phyloP scores from a whole-genome alignment of 2,113 vertebrate species.

The Cinclus mexicanus region DNA sequence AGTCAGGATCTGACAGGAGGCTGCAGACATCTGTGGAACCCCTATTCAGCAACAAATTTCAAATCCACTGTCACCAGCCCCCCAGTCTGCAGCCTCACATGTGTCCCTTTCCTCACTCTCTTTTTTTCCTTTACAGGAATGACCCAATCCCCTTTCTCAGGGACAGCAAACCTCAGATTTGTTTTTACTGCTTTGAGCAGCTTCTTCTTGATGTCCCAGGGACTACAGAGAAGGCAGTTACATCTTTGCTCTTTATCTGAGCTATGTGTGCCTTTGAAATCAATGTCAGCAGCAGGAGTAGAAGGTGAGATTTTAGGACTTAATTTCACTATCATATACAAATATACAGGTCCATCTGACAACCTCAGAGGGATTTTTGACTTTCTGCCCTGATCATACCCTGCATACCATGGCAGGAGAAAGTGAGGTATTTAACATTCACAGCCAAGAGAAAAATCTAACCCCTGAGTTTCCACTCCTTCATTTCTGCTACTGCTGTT shows the following conservation, averaged over 20 bases:
- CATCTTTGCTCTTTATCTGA: not conserved
- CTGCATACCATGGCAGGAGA: not conserved
- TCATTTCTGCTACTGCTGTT: not conserved
- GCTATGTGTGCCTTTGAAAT: slow-evolving; percentile 25
- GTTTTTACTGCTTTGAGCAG: not conserved
- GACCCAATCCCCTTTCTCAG: not conserved
- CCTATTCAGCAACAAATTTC: not conserved
- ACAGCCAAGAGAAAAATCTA: not conserved
- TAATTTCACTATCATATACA: slow-evolving; percentile 21
- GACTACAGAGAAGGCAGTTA: not conserved
- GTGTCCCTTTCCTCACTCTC: not conserved
- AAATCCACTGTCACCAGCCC: not conserved
- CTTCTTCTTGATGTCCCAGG: not conserved
- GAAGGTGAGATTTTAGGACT: slow-evolving; percentile 21
- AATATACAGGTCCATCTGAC: not conserved
- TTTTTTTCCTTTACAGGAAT: not conserved
- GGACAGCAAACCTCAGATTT: not conserved
- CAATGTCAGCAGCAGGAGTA: not conserved
- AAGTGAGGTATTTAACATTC: not conserved
- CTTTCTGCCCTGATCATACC: not conserved
- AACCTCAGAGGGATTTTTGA: not conserved
- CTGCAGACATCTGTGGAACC: not conserved
- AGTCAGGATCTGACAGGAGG: not conserved
- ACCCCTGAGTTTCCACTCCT: not conserved
- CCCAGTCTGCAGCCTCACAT: not conserved